A percentile compares a stretch with the other conserved stretches of the same genome.
Evolutionary conservation across 1,140 invertebrate species (phyloP).

Genomic region (Cataglyphis hispanica): DNA sequence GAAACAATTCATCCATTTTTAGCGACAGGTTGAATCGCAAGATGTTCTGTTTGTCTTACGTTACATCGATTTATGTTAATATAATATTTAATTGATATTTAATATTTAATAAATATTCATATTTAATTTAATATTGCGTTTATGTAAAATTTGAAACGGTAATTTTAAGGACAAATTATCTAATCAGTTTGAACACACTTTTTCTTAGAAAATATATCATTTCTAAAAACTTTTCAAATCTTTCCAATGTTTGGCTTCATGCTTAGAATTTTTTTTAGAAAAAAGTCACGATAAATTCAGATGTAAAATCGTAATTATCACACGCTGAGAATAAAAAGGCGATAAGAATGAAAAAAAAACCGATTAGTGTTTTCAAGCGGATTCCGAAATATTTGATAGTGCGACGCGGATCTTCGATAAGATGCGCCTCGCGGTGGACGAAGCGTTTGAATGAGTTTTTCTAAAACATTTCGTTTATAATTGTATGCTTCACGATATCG

Average conservation of each 20-base stretch:
- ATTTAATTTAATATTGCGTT: not conserved
- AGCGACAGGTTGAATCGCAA: not conserved
- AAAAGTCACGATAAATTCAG: not conserved
- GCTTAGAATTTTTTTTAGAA: not conserved
- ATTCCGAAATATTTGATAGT: conserved; percentile 11
- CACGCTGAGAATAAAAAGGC: not conserved
- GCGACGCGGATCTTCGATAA: conserved; percentile 14
- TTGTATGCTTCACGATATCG: not conserved
- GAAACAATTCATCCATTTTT: not conserved
- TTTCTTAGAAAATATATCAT: not conserved
- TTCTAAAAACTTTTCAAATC: not conserved
- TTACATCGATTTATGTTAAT: not conserved
- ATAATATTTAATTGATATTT: not conserved
- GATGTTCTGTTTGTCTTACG: not conserved
- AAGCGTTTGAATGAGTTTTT: not conserved
- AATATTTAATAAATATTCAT: not conserved
- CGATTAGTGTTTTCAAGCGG: not conserved
- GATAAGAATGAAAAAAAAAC: not conserved
- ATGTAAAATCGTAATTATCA: not conserved
- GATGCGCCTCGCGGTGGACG: not conserved
- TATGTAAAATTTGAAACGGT: too few relatives aligned
- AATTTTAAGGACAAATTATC: not conserved
- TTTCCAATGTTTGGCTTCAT: not conserved
- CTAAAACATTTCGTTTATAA: not conserved
- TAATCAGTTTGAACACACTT: not conserved